A percentile compares a stretch with the other conserved stretches of the same genome.
Conservation (phyloP, 2,797 vertebrate species). For the Chiroxiphia lanceolata region DNA sequence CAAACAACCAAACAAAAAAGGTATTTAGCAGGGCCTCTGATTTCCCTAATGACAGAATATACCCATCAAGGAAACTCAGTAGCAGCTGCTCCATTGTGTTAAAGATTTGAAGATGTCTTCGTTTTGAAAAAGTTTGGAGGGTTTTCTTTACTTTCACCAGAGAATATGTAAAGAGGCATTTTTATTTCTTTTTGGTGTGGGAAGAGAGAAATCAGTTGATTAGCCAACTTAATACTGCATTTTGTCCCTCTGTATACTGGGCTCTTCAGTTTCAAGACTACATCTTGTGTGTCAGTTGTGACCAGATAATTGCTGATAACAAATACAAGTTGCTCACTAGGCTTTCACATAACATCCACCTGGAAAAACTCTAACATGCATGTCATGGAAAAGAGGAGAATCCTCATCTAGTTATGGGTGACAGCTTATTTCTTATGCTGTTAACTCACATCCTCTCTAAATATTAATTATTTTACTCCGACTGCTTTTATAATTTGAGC, state of each 20-base stretch:
- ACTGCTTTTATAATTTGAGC: background rate
- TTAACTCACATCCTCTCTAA: background rate
- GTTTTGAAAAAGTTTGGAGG: conserved; percentile 41
- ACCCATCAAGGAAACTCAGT: conserved; percentile 55
- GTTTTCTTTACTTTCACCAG: conserved; percentile 41
- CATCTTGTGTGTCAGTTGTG: background rate
- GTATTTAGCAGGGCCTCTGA: conserved; percentile 64
- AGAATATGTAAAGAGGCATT: conserved; percentile 41
- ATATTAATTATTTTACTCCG: background rate
- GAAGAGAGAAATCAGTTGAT: conserved; percentile 13
- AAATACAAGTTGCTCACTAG: background rate
- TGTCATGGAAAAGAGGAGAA: background rate
- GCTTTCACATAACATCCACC: background rate
- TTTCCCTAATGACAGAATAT: conserved; percentile 70
- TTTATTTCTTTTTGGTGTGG: background rate
- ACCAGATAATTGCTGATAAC: background rate
- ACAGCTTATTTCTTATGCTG: background rate
- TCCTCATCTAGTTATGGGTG: background rate
- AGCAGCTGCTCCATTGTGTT: conserved; percentile 61
- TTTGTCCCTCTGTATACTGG: background rate
- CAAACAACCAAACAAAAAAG: conserved; percentile 62
- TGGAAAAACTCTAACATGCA: background rate
- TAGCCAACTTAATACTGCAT: conserved; percentile 22
- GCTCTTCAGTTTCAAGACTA: conserved; percentile 15
- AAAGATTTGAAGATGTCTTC: conserved; percentile 57